phyloP scores from a whole-genome alignment of 2,797 vertebrate species.

The Tokudaia tokunoshimensis region DNA sequence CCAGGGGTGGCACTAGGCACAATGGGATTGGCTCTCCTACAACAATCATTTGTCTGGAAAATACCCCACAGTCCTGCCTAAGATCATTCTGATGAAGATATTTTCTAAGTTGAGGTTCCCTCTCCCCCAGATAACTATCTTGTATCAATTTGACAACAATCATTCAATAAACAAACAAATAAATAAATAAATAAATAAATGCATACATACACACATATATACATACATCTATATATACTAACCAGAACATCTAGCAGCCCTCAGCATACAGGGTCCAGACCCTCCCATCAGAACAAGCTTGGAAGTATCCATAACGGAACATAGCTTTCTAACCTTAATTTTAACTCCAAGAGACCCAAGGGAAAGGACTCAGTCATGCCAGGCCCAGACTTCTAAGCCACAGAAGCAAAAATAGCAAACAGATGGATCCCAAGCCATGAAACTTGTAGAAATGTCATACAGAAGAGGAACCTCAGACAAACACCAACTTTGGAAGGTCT shows the following conservation, averaged over 20 bases:
- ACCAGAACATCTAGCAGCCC: neutral
- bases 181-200: neutral
- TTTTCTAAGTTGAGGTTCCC: neutral
- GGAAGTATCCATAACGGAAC: neutral
- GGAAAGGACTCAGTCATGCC: neutral
- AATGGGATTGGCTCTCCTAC: neutral
- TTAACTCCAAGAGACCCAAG: neutral
- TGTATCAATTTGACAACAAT: neutral
- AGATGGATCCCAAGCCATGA: neutral
- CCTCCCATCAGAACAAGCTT: neutral
- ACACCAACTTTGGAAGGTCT: neutral
- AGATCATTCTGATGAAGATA: neutral
- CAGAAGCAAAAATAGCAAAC: neutral
- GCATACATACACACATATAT: neutral
- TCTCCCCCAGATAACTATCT: neutral
- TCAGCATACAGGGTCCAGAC: neutral
- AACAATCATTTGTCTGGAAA: neutral
- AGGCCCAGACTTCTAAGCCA: neutral
- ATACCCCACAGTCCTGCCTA: neutral
- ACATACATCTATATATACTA: neutral
- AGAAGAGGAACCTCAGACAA: neutral
- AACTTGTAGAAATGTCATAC: neutral
- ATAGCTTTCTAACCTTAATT: neutral
- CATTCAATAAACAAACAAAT: neutral
- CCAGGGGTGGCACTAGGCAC: neutral